Evolutionary conservation across 2,797 vertebrate genomes (phyloP).

Genomic region (Manis javanica): DNA sequence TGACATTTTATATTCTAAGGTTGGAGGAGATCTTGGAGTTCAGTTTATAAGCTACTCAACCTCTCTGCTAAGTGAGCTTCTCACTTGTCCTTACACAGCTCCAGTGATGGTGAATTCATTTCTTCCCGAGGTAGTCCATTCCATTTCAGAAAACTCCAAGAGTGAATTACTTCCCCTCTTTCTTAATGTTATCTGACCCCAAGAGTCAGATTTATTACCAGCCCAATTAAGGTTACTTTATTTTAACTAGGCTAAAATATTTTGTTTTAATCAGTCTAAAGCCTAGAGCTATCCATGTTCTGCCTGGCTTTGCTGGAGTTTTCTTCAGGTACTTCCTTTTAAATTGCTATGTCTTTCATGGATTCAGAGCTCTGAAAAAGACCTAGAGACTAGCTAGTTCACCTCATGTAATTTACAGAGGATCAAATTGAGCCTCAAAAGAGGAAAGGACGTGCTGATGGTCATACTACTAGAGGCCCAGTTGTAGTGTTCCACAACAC

Average conservation of each 20-base stretch:
- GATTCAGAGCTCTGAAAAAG: not conserved
- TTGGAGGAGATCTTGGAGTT: not conserved
- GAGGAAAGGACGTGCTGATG: not conserved
- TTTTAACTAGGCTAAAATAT: slow-evolving; percentile 32
- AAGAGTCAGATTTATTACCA: slow-evolving; percentile 19
- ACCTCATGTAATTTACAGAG: not conserved
- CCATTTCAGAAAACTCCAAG: not conserved
- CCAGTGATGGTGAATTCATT: not conserved
- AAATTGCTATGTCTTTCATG: not conserved
- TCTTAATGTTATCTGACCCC: not conserved
- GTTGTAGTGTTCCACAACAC: not conserved
- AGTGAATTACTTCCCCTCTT: not conserved
- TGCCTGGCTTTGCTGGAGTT: slow-evolving; percentile 24
- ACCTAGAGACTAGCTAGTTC: not conserved
- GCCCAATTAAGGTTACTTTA: not conserved
- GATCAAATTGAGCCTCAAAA: not conserved
- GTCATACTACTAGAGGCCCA: not conserved
- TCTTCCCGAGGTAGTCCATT: not conserved
- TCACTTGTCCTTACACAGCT: not conserved
- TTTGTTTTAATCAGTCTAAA: slow-evolving; percentile 46
- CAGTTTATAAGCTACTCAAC: not conserved
- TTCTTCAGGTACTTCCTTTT: not conserved
- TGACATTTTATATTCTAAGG: not conserved
- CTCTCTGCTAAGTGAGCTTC: not conserved
- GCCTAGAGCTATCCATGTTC: not conserved